Conservation (phyloP, 2,113 vertebrate genomes). For the Chloroceryle aenea region DNA sequence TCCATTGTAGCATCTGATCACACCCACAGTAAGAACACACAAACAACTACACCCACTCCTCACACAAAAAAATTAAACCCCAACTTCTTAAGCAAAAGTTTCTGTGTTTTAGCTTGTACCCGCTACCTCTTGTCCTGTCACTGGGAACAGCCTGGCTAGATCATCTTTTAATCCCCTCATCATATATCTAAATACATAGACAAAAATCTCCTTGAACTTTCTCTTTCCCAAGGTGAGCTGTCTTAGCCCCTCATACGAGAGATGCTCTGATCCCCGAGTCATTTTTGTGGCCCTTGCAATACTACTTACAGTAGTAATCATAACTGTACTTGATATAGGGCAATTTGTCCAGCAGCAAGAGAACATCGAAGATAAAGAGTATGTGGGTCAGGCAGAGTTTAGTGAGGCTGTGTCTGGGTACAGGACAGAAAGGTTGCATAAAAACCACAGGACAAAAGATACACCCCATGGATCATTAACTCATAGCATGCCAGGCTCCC, state of each 20-base stretch:
- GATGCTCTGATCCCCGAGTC: background rate
- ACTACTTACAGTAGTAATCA: background rate
- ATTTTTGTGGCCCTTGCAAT: background rate
- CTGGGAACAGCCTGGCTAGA: background rate
- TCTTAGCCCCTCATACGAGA: background rate
- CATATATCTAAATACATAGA: background rate
- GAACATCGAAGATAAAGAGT: background rate
- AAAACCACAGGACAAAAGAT: background rate
- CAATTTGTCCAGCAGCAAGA: background rate
- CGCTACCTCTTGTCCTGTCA: background rate
- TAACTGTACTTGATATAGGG: background rate
- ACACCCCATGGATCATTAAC: background rate
- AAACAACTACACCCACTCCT: background rate
- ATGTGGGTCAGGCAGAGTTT: background rate
- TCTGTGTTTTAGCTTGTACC: background rate
- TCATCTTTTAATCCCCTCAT: background rate
- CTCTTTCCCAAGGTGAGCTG: background rate
- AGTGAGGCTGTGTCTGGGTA: background rate
- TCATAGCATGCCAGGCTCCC: background rate
- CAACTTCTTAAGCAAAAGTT: background rate
- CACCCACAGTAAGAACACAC: background rate
- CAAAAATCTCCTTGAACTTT: background rate
- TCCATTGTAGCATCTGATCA: background rate
- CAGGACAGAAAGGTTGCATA: background rate
- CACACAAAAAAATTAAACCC: background rate